Conservation (phyloP, 1,140 invertebrate species). For the Drosophila suzukii region DNA sequence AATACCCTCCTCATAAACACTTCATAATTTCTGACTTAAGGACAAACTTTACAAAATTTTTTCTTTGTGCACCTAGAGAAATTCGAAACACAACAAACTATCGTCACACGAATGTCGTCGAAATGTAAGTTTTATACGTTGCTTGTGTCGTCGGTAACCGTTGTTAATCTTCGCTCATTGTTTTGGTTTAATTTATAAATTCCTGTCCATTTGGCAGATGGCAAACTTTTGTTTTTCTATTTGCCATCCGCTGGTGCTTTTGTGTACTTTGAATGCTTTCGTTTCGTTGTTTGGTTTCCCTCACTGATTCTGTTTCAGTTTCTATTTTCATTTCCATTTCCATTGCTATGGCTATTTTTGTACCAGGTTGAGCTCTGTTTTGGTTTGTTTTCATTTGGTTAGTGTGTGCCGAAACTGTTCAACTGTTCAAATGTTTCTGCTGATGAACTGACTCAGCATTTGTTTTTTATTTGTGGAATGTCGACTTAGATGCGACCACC, state of each 20-base stretch:
- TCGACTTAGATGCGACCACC: conserved; percentile 17
- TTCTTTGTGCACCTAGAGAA: conserved; percentile 1
- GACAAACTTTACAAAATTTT: neutral
- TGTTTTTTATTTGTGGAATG: conserved; percentile 46
- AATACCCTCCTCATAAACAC: no score
- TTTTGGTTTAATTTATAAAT: conserved; percentile 83
- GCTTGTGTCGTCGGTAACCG: conserved; percentile 46
- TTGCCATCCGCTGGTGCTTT: conserved; percentile 28
- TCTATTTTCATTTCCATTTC: conserved; percentile 20
- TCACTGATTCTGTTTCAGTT: conserved; percentile 31
- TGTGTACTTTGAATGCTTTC: conserved; percentile 27
- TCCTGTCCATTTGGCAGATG: conserved; percentile 77
- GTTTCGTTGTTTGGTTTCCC: conserved; percentile 45
- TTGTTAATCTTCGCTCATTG: conserved; percentile 79
- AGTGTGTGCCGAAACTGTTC: conserved; percentile 52
- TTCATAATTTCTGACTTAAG: no score
- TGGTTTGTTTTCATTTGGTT: conserved; percentile 31
- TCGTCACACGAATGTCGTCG: conserved; percentile 54
- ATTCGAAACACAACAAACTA: conserved; percentile 30
- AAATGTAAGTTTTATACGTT: conserved; percentile 30
- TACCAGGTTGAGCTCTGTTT: conserved; percentile 27
- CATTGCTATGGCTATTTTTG: conserved; percentile 30
- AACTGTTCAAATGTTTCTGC: conserved; percentile 57
- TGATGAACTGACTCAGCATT: conserved; percentile 70
- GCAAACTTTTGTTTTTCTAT: conserved; percentile 69